Conservation (phyloP, 2,797 vertebrate genomes). For the Brachymystax lenok region DNA sequence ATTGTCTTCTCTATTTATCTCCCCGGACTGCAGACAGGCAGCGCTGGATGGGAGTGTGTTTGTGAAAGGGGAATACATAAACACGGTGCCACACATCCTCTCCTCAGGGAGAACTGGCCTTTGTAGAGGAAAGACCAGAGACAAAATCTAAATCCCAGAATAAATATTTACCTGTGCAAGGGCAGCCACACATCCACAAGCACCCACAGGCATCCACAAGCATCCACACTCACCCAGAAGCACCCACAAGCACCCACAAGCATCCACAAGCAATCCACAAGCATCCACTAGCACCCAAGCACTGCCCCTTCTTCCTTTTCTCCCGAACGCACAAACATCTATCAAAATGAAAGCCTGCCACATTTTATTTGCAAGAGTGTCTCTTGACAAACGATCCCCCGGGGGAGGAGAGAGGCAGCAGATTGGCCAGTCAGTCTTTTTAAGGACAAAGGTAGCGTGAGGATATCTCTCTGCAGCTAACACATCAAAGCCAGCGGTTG, state of each 20-base stretch:
- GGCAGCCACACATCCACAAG: constrained; percentile 16
- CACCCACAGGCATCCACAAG: background rate
- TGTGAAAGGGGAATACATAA: constrained; percentile 29
- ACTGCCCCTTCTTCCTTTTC: background rate
- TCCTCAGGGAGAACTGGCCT: constrained; percentile 12
- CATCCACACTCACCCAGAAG: background rate
- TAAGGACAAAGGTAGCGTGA: constrained; percentile 54
- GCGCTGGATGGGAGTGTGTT: constrained; percentile 2
- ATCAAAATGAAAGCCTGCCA: constrained; percentile 55
- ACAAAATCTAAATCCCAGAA: constrained; percentile 40
- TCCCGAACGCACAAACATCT: constrained; percentile 33
- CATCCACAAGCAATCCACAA: background rate
- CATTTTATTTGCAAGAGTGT: constrained; percentile 56
- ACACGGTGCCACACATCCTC: constrained; percentile 12
- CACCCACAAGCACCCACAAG: background rate
- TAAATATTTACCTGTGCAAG: constrained; percentile 47
- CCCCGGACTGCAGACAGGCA: constrained; percentile 12
- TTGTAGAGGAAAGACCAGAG: constrained; percentile 25
- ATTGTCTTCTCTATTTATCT: constrained; percentile 30
- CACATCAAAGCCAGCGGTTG: constrained; percentile 61
- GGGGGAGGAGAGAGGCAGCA: constrained; percentile 52
- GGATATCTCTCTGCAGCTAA: constrained; percentile 50
- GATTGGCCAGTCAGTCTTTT: constrained; percentile 55
- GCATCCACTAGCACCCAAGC: constrained; percentile 1
- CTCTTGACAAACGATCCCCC: constrained; percentile 59